Evolutionary conservation across 2,888 invertebrate genomes (phyloP).

Genomic region (Hanleya hanleyi): DNA sequence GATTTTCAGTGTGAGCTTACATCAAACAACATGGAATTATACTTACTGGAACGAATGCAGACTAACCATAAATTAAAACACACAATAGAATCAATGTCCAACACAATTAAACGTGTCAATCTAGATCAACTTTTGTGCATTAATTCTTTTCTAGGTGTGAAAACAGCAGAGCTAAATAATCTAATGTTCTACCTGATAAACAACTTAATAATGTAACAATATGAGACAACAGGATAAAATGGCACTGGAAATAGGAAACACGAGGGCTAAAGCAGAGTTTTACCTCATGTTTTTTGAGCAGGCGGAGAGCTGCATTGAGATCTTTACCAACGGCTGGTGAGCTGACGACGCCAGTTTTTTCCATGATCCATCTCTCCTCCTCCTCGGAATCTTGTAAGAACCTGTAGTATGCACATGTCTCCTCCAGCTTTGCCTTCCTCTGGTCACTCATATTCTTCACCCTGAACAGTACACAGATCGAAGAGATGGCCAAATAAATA

Average conservation of each 20-base stretch:
- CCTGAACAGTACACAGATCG: constrained; percentile 75
- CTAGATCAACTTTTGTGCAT: no score
- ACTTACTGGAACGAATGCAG: no score
- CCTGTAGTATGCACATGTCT: constrained; percentile 94
- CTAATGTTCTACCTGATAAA: neutral
- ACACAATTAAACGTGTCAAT: no score
- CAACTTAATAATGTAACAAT: neutral
- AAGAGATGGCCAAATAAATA: constrained; percentile 1
- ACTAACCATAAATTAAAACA: no score
- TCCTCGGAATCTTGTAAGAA: constrained; percentile 98
- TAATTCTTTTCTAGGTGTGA: no score
- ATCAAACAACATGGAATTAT: no score
- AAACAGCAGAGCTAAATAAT: neutral
- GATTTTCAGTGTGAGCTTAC: no score
- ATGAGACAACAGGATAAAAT: neutral
- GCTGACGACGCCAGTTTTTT: constrained; percentile 94
- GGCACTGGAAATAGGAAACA: no score
- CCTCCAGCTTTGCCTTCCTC: constrained; percentile 86
- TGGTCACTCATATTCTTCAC: constrained; percentile 87
- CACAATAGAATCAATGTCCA: no score
- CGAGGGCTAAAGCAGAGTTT: neutral
- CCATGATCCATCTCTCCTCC: constrained; percentile 97
- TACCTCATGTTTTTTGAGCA: constrained; percentile 93
- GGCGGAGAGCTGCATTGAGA: constrained; percentile 88
- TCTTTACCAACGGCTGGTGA: constrained; percentile 96